phyloP scores from a whole-genome alignment of 2,113 vertebrate species.

The Dromiciops gliroides region DNA sequence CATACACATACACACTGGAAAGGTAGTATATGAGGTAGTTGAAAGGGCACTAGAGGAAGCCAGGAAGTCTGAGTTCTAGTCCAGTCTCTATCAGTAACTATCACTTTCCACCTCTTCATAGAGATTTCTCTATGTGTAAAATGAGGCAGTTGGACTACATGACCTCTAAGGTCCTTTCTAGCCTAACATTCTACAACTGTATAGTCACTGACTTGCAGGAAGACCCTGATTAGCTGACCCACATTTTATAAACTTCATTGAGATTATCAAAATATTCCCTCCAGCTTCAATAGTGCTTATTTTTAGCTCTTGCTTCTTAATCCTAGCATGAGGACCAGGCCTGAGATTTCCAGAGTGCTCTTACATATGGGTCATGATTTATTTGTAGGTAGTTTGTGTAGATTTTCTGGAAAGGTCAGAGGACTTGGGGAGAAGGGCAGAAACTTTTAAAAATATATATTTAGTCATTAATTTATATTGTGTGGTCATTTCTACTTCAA shows the following conservation, averaged over 20 bases:
- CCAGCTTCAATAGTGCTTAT: background rate
- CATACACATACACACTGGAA: background rate
- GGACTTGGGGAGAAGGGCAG: background rate
- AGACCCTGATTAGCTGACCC: background rate
- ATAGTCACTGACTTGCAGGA: background rate
- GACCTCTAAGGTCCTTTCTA: background rate
- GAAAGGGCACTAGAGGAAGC: background rate
- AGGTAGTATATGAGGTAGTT: background rate
- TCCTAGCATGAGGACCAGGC: background rate
- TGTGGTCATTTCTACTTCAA: background rate
- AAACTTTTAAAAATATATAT: background rate
- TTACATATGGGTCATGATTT: background rate
- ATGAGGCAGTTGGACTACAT: background rate
- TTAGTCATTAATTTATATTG: background rate
- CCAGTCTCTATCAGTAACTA: background rate
- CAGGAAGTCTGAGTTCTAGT: background rate
- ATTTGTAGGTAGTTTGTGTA: slow-evolving; percentile 1
- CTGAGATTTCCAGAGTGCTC: background rate
- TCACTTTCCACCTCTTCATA: background rate
- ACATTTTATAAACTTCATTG: background rate
- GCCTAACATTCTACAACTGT: background rate
- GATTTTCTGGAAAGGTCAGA: background rate
- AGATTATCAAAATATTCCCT: background rate
- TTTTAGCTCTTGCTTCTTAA: background rate
- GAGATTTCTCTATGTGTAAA: background rate